Conservation (phyloP, 2,888 invertebrate species). For the Gryllus longicercus region DNA sequence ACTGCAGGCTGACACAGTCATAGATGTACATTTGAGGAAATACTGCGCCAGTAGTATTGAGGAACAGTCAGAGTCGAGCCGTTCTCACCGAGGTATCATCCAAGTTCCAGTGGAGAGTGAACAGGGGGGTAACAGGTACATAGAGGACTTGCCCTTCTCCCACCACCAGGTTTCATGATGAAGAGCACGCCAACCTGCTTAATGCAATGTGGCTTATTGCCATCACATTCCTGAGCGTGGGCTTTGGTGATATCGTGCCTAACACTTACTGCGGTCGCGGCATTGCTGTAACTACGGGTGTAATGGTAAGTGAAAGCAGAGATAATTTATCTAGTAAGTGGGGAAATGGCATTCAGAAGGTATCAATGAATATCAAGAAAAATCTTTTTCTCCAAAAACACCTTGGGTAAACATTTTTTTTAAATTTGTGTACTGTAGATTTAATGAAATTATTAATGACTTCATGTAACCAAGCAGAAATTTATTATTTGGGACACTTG, state of each 20-base stretch:
- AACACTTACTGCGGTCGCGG: slow-evolving; percentile 99
- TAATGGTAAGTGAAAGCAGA: slow-evolving; percentile 81
- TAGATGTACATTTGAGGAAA: too few relatives aligned
- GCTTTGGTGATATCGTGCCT: slow-evolving; percentile 99
- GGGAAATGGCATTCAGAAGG: background rate
- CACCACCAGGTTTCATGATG: slow-evolving; percentile 85
- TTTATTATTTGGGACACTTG: background rate
- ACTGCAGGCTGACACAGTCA: too few relatives aligned
- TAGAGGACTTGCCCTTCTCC: background rate
- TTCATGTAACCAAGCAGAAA: too few relatives aligned
- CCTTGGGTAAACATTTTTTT: too few relatives aligned
- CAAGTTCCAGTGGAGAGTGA: slow-evolving; percentile 12
- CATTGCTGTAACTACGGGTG: slow-evolving; percentile 98
- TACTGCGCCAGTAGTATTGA: too few relatives aligned
- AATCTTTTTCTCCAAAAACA: too few relatives aligned
- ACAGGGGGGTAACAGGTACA: background rate
- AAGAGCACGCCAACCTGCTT: slow-evolving; percentile 96
- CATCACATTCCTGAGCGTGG: slow-evolving; percentile 99
- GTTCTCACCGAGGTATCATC: slow-evolving; percentile 31
- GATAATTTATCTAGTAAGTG: background rate
- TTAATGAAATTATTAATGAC: too few relatives aligned
- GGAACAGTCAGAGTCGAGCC: background rate
- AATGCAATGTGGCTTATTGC: slow-evolving; percentile 99
- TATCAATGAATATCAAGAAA: background rate
- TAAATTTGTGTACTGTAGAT: too few relatives aligned